Evolutionary conservation across 2,888 invertebrate genomes (phyloP), one percentile per base, ranked within the genome.

Genomic region (Pherbina coryleti): DNA sequence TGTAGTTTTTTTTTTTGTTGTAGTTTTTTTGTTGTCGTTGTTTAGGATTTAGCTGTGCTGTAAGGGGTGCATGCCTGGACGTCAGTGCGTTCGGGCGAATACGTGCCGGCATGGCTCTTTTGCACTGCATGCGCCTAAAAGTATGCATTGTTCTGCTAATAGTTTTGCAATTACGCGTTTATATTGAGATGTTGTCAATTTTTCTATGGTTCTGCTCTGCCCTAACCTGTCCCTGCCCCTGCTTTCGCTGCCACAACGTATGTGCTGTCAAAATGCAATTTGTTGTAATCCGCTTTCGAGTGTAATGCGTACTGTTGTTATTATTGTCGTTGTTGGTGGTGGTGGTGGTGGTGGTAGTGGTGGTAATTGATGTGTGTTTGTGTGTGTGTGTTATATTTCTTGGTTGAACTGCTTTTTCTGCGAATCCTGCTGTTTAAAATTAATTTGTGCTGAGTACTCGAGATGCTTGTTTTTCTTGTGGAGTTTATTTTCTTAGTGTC

Each of bases 81-180:
- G 72, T 44, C 60, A 51, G 28, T 3, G 64, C 4, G 17, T 3
- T 19, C 49, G 60, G 44, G 22, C 14, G 17, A 49, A 25, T 17
- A 44, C 49, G 49, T 25, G 44, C 51, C 19, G 37, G 3, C 67
- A 0, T 34, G 8, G 55, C 31, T 17, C 37, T 34, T 57, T 37
- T 14, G 31, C 72, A 37, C 72, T 37, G 71, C 55, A 34, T 55
- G 71, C 34, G 34, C 55, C 72, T 72, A 72, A 72, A 57, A 74
- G 74, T 25, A 19, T 19, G 66, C 64, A 53, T 74, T 74, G 64
- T 74, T 74, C 74, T 53, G 51, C 51, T 74, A 74, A 74, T 74
- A 74, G 74, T 74, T 74, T 66, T 74, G 74, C 64, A 74, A 74
- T 74, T 74, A 74, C 74, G 66, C 74, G 64, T 74, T 74, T 74